Evolutionary conservation across 1,140 invertebrate genomes (phyloP), one percentile per base, ranked within the genome.

Genomic region (Zaprionus taronus): DNA sequence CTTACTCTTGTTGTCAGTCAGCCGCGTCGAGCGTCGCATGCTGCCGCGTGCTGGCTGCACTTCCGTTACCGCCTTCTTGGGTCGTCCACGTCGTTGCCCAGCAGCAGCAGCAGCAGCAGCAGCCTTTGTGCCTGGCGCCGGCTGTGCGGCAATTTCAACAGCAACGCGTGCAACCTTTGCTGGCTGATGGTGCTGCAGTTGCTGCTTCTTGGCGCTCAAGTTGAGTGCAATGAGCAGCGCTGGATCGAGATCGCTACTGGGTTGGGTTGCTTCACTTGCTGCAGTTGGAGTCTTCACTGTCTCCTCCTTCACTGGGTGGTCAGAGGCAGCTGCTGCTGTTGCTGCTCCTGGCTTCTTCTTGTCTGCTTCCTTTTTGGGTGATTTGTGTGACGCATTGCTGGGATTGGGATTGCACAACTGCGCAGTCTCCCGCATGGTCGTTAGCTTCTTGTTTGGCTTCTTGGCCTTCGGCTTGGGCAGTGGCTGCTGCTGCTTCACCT

Each of bases 121-220:
- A 14, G 17, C 22, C 22, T 44, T 34, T 5, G 53, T 28, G 31
- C 31, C 31, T n/a, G 83, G 81, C 4, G 74, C 84, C 15, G 86
- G 86, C 14, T 81, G 77, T 4, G 86, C 83, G 1, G 69, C 83
- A 20, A 92, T 92, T 26, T 85, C 58, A 6, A 91, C 17, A 3
- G 83, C 85, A 14, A 72, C 66, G 4, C 91, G 78, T 12, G 28
- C 72, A 6, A 53, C 11, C 15, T 78, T 86, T 15, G 67, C n/a
- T 17, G 41, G 41, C 7, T n/a, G n/a, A n/a, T n/a, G n/a, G n/a
- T n/a, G n/a, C n/a, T 47, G 41, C n/a, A 4, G 51, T 5, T 67
- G 64, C 53, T 91, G 81, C 36, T 92, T 92, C 20, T 90, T 92
- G 28, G 84, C 91, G 3, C 91, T 92, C 0, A 92, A 69, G 71